Percentiles rank a stretch among this genome's conserved stretches.
Conservation (phyloP, 2,113 vertebrate genomes). For the Oplegnathus fasciatus region DNA sequence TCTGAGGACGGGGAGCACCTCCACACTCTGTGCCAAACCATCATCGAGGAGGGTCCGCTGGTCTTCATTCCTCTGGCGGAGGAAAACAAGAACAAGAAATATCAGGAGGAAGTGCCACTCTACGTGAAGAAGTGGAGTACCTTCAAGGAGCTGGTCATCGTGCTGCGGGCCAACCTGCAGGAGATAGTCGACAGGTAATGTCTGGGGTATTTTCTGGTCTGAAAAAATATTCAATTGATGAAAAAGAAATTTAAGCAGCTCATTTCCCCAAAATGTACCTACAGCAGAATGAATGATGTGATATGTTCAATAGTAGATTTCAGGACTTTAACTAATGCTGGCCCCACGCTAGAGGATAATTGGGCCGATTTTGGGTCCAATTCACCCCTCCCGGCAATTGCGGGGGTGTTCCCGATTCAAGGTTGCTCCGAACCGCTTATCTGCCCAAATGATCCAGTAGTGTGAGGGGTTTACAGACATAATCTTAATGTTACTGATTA, state of each 20-base stretch:
- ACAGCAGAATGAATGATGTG: too few species aligned
- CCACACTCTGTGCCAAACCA: constrained; percentile 89
- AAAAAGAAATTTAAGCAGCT: too few species aligned
- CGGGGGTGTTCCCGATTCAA: too few species aligned
- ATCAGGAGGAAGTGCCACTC: constrained; percentile 93
- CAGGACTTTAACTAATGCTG: not conserved
- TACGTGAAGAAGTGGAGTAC: constrained; percentile 93
- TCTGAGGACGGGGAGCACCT: constrained; percentile 93
- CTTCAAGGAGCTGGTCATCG: constrained; percentile 92
- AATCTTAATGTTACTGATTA: too few species aligned
- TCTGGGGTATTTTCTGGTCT: not conserved
- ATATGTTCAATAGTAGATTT: too few species aligned
- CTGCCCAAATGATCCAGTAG: too few species aligned
- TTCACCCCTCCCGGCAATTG: too few species aligned
- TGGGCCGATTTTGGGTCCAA: too few species aligned
- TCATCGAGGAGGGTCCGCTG: constrained; percentile 93
- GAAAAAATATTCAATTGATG: too few species aligned
- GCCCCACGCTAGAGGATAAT: too few species aligned
- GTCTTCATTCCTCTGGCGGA: constrained; percentile 92
- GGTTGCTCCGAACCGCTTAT: too few species aligned
- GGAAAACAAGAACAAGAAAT: constrained; percentile 90
- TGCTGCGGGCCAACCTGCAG: constrained; percentile 93
- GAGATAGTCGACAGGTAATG: constrained; percentile 97
- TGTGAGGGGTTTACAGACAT: too few species aligned
- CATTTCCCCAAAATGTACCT: not conserved